Evolutionary conservation across 2,888 invertebrate species (phyloP).

Genomic region (Drosophila meridionalis): DNA sequence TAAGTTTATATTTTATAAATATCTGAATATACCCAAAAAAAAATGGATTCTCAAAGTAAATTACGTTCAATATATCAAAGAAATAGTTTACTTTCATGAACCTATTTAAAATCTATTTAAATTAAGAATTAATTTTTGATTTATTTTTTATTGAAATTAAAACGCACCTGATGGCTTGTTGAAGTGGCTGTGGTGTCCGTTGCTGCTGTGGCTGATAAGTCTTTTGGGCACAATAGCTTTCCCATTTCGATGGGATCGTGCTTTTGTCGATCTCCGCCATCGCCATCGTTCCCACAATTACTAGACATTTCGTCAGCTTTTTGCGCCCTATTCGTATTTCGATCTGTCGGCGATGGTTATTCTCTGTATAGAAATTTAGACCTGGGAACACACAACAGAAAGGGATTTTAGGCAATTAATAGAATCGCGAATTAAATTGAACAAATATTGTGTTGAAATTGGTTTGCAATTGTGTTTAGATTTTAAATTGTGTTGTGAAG

Average conservation of each 20-base stretch:
- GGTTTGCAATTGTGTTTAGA: background rate
- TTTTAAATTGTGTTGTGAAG: background rate
- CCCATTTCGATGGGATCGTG: constrained; percentile 70
- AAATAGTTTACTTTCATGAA: background rate
- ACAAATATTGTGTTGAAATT: background rate
- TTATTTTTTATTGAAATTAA: background rate
- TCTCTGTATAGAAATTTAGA: constrained; percentile 5
- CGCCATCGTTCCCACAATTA: constrained; percentile 64
- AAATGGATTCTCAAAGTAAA: background rate
- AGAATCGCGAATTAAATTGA: background rate
- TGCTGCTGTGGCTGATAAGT: constrained; percentile 31
- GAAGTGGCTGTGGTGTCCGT: constrained; percentile 31
- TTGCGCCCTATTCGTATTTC: constrained; percentile 8
- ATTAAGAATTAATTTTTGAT: background rate
- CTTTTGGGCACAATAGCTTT: constrained; percentile 47
- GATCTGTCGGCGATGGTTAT: constrained; percentile 3
- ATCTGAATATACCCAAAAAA: background rate
- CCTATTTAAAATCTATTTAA: no score
- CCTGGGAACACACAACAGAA: constrained; percentile 27
- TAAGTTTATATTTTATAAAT: no score
- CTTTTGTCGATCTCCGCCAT: constrained; percentile 55
- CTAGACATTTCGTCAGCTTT: constrained; percentile 57
- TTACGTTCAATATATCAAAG: no score
- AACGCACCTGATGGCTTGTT: constrained; percentile 53
- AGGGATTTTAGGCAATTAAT: constrained; percentile 3